Evolutionary conservation across 2,113 vertebrate species (phyloP), one percentile per base, ranked within the genome.

Genomic region (Notechis scutatus): DNA sequence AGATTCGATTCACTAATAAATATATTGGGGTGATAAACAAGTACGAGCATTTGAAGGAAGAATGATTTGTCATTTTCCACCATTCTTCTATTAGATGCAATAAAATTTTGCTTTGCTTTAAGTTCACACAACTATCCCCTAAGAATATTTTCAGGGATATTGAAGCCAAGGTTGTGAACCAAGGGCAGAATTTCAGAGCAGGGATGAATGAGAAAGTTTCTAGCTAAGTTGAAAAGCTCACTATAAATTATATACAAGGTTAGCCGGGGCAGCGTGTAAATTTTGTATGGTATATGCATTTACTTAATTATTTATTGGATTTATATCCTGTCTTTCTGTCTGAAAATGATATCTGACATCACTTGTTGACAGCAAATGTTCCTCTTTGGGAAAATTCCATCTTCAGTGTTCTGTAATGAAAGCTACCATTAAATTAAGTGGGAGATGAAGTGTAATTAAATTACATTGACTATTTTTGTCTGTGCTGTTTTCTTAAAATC

Each of bases 1-100:
- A 94, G 95, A 81, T 88, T 88, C 61, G 91, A 88, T 91, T 64
- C 85, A n/a, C 55, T 57, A 74, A 94, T 95, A 88, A 94, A 61
- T n/a, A 61, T n/a, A 12, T 61, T 57, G 92, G 52, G 47, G 26
- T 88, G 89, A 89, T 91, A 87, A 92, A 59, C 61, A 90, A 92
- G 91, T 91, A 0, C 87, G n/a, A 42, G 74, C 47, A 45, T 89
- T 39, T 61, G 55, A 85, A 86, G 39, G 42, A 92, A 57, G 42
- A 45, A 86, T 59, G 12, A 18, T 47, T 85, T 90, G 21, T 56
- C n/a, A 85, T 90, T 45, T 61, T 8, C 55, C 90, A 15, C 34
- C 29, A 54, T 5, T 11, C 3, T 54, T 89, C 50, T 74, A 90
- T 59, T 54, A 81, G n/a, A 57, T 90, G 47, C 42, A 87, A 47